Evolutionary conservation across 2,797 vertebrate species (phyloP).

Genomic region (Synanceia verrucosa): DNA sequence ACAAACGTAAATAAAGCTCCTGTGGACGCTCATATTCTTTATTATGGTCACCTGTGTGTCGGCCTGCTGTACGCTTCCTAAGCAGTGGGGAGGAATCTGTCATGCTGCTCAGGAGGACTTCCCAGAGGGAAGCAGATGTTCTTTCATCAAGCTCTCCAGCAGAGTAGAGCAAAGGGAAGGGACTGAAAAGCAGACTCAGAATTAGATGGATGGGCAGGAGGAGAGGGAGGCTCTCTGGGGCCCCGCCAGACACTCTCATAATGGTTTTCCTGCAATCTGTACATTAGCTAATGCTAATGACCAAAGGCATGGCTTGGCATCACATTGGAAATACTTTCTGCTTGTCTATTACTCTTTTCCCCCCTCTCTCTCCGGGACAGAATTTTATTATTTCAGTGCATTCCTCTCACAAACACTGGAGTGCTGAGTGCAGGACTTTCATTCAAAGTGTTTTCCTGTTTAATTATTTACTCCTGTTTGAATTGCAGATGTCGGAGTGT

Average conservation of each 20-base stretch:
- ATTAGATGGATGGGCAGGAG: conserved; percentile 29
- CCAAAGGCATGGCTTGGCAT: conserved; percentile 10
- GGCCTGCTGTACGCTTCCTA: conserved; percentile 29
- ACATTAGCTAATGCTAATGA: conserved; percentile 47
- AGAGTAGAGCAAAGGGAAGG: conserved; percentile 44
- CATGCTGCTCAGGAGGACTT: conserved; percentile 52
- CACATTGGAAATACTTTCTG: conserved; percentile 27
- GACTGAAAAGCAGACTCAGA: conserved; percentile 34
- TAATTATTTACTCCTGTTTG: conserved; percentile 69
- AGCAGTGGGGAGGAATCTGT: conserved; percentile 48
- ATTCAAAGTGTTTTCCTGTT: conserved; percentile 59
- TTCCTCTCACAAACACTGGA: conserved; percentile 5
- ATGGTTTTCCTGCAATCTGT: conserved; percentile 36
- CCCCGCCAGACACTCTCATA: conserved; percentile 29
- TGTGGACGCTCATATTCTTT: neutral
- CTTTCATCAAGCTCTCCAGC: conserved; percentile 61
- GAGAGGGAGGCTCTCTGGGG: conserved; percentile 32
- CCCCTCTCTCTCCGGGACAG: neutral
- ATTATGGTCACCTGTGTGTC: conserved; percentile 43
- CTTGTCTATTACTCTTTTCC: neutral
- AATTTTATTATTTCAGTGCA: conserved; percentile 24
- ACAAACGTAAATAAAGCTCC: neutral
- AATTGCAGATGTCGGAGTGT: conserved; percentile 54
- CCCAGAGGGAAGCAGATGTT: conserved; percentile 76
- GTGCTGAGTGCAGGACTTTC: conserved; percentile 36